Evolutionary conservation across 2,113 vertebrate genomes (phyloP), one percentile per base, ranked within the genome.

Genomic region (Mesitornis unicolor): DNA sequence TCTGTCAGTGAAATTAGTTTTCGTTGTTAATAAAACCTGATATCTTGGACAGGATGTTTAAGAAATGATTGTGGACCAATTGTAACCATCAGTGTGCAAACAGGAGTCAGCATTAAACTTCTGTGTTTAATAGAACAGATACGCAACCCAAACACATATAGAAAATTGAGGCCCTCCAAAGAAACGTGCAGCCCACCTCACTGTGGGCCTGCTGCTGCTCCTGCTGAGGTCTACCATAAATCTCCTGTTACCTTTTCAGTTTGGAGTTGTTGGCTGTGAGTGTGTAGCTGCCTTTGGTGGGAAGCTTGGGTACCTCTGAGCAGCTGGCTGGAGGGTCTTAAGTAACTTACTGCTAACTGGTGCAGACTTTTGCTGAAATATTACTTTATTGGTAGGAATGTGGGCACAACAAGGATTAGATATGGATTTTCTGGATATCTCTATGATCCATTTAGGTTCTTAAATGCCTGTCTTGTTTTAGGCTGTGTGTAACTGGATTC

Each of bases 1-100:
- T 96, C 56, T 82, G 78, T 76, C 84, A 95, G n/a, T 90, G 89
- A 82, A 96, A 95, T 95, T 65, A 91, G 14, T 84, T 94, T 87
- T 94, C 16, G 0, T 82, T 96, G 53, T 84, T 95, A 92, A 94
- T 95, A 95, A 96, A 95, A 94, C 76, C 26, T 92, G 83, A 90
- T 89, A 42, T 89, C 57, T 87, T 89, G 28, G 69, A 60, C 57
- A 78, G 80, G 48, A 29, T 63, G 38, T 67, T 87, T 84, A 87
- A 91, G 73, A 92, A 90, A 53, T 65, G 6, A 18, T 71, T 76
- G 47, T 35, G 47, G 78, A 74, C 42, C 29, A 90, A 11, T 60
- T 65, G 43, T 73, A 84, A 54, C 84, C 56, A 65, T 73, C 1
- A 3, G 1, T 38, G 75, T 79, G 68, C 64, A 56, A 91, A 78